Conservation (phyloP, 30 jellyfish, hydroid and myxozoan species). For the Phacellophora camtschatica region DNA sequence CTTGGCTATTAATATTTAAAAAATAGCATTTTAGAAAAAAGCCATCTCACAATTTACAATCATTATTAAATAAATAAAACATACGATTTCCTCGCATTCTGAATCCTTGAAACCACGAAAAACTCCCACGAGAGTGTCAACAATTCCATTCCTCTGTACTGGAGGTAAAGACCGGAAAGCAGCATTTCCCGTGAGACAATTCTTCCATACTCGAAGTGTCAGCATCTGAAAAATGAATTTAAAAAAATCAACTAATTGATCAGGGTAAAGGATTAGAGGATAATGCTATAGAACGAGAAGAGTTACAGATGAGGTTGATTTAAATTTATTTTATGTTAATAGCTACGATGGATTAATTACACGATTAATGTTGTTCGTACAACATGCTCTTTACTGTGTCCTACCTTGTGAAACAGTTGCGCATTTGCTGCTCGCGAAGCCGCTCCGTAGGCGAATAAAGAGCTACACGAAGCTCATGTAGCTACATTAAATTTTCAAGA, state of each 20-base stretch:
- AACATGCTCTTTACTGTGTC: too few relatives aligned
- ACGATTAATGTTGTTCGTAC: background rate
- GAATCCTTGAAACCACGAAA: conserved; percentile 4
- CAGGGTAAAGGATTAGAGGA: too few relatives aligned
- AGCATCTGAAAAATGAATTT: background rate
- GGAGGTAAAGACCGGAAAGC: conserved; percentile 19
- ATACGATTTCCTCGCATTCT: conserved; percentile 32
- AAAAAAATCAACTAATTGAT: too few relatives aligned
- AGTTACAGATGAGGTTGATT: too few relatives aligned
- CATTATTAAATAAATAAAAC: background rate
- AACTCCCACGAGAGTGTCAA: background rate
- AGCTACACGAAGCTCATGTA: too few relatives aligned
- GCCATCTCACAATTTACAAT: background rate
- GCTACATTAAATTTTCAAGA: too few relatives aligned
- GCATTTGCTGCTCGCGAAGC: too few relatives aligned
- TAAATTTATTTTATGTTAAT: too few relatives aligned
- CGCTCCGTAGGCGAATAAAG: too few relatives aligned
- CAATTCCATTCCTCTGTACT: conserved; percentile 5
- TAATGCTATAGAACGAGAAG: too few relatives aligned
- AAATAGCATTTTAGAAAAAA: background rate
- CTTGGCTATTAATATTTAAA: too few relatives aligned
- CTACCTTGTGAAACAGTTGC: too few relatives aligned
- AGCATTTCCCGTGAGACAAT: background rate
- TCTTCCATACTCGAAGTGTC: conserved; percentile 29
- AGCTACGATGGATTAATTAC: background rate